phyloP scores from a whole-genome alignment of 2,113 vertebrate species.

The Symphodus melops region DNA sequence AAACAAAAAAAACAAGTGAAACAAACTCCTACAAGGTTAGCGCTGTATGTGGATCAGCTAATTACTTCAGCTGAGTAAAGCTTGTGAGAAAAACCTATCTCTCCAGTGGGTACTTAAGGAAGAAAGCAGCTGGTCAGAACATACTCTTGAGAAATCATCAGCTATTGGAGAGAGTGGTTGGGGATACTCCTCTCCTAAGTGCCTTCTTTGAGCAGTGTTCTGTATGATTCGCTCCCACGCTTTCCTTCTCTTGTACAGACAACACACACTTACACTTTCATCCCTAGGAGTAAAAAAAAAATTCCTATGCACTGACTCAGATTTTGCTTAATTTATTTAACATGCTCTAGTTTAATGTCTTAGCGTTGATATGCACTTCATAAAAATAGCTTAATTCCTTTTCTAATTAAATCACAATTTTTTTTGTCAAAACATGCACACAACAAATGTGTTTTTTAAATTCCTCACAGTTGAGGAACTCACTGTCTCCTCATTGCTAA shows the following conservation, averaged over 20 bases:
- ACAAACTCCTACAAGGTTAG: constrained; percentile 49
- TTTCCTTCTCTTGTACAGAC: constrained; percentile 22
- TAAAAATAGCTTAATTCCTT: constrained; percentile 56
- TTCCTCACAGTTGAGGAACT: constrained; percentile 26
- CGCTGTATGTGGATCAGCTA: constrained; percentile 41
- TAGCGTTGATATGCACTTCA: constrained; percentile 46
- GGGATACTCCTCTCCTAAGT: constrained; percentile 67
- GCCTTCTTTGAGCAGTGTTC: constrained; percentile 61
- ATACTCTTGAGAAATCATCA: constrained; percentile 69
- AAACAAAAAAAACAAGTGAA: constrained; percentile 56
- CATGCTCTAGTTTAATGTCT: constrained; percentile 59
- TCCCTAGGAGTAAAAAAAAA: constrained; percentile 59
- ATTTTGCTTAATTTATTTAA: constrained; percentile 61
- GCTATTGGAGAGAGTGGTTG: constrained; percentile 50
- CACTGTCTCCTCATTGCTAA: not conserved
- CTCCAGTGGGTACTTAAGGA: constrained; percentile 62
- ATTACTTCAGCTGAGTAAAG: constrained; percentile 62
- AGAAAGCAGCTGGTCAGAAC: constrained; percentile 69
- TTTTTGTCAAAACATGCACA: constrained; percentile 28
- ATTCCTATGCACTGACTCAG: constrained; percentile 59
- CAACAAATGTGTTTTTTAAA: constrained; percentile 51
- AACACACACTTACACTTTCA: constrained; percentile 43
- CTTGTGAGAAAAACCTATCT: constrained; percentile 62
- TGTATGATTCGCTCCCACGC: constrained; percentile 63
- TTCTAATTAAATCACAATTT: constrained; percentile 37